Percentiles rank a stretch among this genome's conserved stretches.
Conservation (phyloP, 92 coral and sea anemone species). For the Isaurus tuberculatus region DNA sequence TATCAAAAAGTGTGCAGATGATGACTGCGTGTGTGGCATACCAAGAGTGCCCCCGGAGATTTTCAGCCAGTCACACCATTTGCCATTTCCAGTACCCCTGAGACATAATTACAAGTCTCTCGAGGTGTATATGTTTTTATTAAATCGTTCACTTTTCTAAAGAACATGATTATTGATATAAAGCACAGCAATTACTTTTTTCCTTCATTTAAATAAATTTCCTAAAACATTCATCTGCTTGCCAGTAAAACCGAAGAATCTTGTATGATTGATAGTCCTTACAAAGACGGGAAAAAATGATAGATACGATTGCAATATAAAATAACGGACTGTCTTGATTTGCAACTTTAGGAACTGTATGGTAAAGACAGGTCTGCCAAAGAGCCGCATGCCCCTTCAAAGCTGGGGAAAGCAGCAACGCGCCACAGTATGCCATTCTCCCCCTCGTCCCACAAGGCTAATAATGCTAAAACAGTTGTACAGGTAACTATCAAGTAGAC, state of each 20-base stretch:
- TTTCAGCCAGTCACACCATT: conserved; percentile 62
- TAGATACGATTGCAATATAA: conserved; percentile 8
- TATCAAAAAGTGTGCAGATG: conserved; percentile 50
- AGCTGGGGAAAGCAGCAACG: conserved; percentile 41
- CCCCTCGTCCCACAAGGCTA: conserved; percentile 49
- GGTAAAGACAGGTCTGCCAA: conserved; percentile 24
- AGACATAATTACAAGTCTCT: conserved; percentile 53
- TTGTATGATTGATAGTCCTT: no score
- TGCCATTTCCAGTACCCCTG: conserved; percentile 64
- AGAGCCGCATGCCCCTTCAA: conserved; percentile 40
- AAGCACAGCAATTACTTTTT: no score
- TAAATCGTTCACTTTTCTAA: neutral
- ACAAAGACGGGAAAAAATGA: no score
- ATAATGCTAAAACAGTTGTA: conserved; percentile 44
- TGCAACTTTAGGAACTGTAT: conserved; percentile 48
- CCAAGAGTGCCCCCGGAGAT: conserved; percentile 56
- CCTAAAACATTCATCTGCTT: no score
- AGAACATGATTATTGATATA: neutral
- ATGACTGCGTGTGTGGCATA: conserved; percentile 60
- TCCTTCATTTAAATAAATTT: no score
- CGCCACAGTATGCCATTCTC: conserved; percentile 47
- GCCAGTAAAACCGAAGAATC: no score
- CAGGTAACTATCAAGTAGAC: conserved; percentile 6
- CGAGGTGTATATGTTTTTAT: conserved; percentile 47
- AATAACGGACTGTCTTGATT: neutral